phyloP scores from a whole-genome alignment of 2,113 vertebrate species.

The Anoura caudifer region DNA sequence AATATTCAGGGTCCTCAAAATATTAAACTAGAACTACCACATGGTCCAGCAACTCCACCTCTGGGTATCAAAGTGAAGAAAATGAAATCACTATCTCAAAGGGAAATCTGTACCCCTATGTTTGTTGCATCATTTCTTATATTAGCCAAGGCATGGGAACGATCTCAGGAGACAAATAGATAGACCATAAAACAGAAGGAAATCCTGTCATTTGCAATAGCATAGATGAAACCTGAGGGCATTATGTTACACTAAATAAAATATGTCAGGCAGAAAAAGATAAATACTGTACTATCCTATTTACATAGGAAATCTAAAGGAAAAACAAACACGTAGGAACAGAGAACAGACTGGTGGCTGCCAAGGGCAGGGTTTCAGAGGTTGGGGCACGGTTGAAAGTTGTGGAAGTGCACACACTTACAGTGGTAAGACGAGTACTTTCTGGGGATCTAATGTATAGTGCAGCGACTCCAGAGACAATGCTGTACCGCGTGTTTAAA shows the following conservation, averaged over 20 bases:
- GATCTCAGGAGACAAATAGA: neutral
- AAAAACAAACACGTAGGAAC: neutral
- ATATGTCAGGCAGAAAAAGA: neutral
- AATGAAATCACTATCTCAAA: neutral
- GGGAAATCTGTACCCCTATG: neutral
- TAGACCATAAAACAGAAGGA: neutral
- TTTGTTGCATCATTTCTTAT: neutral
- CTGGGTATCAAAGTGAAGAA: neutral
- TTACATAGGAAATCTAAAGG: neutral
- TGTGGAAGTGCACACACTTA: neutral
- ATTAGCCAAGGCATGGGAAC: neutral
- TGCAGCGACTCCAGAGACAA: no score
- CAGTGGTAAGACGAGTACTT: neutral
- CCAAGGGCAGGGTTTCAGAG: accelerated
- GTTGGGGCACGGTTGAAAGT: neutral
- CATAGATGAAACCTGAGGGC: neutral
- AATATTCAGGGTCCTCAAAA: neutral
- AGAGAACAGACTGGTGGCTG: neutral
- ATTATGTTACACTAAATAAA: neutral
- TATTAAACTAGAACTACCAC: neutral
- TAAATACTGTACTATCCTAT: neutral
- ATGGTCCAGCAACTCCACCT: neutral
- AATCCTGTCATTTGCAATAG: neutral
- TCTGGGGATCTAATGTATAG: neutral
- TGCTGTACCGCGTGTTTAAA: neutral